Conservation (phyloP, 2,113 vertebrate genomes). For the Plestiodon gilberti region DNA sequence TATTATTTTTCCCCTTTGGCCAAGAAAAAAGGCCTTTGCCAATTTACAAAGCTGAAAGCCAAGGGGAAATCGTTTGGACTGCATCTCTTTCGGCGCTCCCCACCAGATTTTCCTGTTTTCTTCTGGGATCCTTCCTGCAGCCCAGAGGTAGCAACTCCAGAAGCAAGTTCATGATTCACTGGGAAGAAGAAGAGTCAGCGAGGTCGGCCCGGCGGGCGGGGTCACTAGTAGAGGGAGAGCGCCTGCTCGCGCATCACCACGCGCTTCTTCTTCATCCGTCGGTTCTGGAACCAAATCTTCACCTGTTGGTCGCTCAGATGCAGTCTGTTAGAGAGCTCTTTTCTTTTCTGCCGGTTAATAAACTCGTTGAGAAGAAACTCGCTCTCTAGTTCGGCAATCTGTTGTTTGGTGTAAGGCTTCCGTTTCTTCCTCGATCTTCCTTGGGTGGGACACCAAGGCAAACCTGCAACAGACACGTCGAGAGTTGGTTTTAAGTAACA, state of each 20-base stretch:
- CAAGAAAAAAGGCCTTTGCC: conserved; percentile 20
- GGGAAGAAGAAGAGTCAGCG: neutral
- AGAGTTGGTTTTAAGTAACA: neutral
- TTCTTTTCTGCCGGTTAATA: conserved; percentile 93
- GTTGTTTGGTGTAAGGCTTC: conserved; percentile 93
- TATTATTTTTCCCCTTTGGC: conserved; percentile 32
- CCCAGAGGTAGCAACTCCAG: conserved; percentile 47
- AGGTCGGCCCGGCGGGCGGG: neutral
- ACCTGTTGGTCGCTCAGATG: conserved; percentile 96
- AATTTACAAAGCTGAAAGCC: neutral
- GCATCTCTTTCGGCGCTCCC: neutral
- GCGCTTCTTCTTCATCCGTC: conserved; percentile 96
- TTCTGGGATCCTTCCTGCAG: neutral
- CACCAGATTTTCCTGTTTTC: neutral
- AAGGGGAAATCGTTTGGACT: neutral
- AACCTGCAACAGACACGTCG: conserved; percentile 79
- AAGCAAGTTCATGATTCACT: conserved; percentile 60
- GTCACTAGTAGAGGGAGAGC: conserved; percentile 78
- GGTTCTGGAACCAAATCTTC: conserved; percentile 99
- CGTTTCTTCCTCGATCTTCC: conserved; percentile 90
- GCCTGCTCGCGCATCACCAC: conserved; percentile 89
- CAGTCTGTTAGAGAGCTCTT: conserved; percentile 90
- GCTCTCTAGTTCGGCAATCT: conserved; percentile 93
- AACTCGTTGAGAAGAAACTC: conserved; percentile 94
- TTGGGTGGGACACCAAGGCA: conserved; percentile 88